A percentile compares a stretch with the other conserved stretches of the same genome.
phyloP scores from a whole-genome alignment of 2,113 vertebrate genomes.

The Percopsis transmontana region DNA sequence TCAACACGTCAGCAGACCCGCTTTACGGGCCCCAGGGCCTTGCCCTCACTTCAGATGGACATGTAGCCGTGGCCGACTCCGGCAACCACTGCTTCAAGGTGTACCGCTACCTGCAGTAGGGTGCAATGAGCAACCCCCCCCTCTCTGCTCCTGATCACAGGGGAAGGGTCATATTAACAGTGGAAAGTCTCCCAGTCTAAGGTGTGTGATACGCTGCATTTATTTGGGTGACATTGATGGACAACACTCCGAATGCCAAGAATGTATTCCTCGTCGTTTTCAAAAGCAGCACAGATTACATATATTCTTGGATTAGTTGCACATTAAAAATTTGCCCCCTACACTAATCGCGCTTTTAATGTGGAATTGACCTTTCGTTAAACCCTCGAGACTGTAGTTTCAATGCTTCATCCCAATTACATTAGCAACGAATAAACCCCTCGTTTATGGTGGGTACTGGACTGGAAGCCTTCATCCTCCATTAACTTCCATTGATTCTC shows the following conservation, averaged over 20 bases:
- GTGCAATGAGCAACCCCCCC: background rate
- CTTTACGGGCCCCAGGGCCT: slow-evolving; percentile 95
- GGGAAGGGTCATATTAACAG: background rate
- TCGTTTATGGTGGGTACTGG: too few species aligned
- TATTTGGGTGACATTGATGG: slow-evolving; percentile 7
- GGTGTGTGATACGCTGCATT: slow-evolving; percentile 10
- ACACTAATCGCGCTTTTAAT: too few species aligned
- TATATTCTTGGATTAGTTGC: too few species aligned
- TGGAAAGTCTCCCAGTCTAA: background rate
- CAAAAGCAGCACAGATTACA: too few species aligned
- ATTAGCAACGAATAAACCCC: too few species aligned
- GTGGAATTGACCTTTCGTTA: too few species aligned
- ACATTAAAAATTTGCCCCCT: too few species aligned
- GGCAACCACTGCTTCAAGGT: slow-evolving; percentile 99
- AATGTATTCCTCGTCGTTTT: too few species aligned
- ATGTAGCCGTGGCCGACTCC: slow-evolving; percentile 94
- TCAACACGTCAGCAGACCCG: slow-evolving; percentile 94
- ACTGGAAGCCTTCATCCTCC: too few species aligned
- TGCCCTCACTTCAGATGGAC: slow-evolving; percentile 93
- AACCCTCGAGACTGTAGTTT: too few species aligned
- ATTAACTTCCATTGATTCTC: too few species aligned
- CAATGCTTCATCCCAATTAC: too few species aligned
- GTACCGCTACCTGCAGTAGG: slow-evolving; percentile 95
- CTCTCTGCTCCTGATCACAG: slow-evolving; percentile 6
- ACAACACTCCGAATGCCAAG: slow-evolving; percentile 20